Evolutionary conservation across 1,140 invertebrate species (phyloP), one percentile per base, ranked within the genome.

Genomic region (Drosophila setifemur): DNA sequence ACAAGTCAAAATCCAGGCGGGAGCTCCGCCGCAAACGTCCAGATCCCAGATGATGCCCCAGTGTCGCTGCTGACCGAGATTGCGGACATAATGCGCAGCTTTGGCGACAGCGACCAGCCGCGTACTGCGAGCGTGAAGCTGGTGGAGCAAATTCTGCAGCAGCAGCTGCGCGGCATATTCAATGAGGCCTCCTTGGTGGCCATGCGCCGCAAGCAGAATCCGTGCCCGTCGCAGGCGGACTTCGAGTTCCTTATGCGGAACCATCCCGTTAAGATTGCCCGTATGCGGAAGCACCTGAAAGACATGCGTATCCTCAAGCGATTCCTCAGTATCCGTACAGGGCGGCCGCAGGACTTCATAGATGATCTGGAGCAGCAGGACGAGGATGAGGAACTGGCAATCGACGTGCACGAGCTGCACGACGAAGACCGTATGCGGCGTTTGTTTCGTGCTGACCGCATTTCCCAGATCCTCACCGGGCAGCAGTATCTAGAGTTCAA

Each of bases 211-310:
- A 89, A 89, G 28, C 81, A 83, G 33, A 88, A 76, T 19, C 73
- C 88, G 0, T 82, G 78, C 9, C 90, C 90, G 4, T 87, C 87
- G 3, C 89, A 88, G 43, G 79, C 76, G 5, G 90, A 90, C 42
- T 90, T 90, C 43, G 89, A 90, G 53, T 90, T 90, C 33, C 45
- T 90, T 0, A 90, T 90, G 89, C 76, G 88, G 1, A 87, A 79
- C 44, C 83, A 90, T 73, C 77, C 87, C 0, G 83, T 89, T 0
- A 90, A 89, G 42, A 89, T 90, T 44, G 82, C 88, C 1, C 81
- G 90, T 2, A 89, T 90, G 87, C 72, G 89, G 9, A 90, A 90
- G 31, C 85, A 90, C 31, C 50, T 90, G 0, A 90, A 85, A 33
- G 88, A 90, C 35, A 81, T 90, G 78, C 73, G 86, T 11, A 88